These are phyloP conservation scores for Aphidoletes aphidimyza DNA, from an alignment of 2,888 invertebrate genomes.

Conservation along the genomic window DNA sequence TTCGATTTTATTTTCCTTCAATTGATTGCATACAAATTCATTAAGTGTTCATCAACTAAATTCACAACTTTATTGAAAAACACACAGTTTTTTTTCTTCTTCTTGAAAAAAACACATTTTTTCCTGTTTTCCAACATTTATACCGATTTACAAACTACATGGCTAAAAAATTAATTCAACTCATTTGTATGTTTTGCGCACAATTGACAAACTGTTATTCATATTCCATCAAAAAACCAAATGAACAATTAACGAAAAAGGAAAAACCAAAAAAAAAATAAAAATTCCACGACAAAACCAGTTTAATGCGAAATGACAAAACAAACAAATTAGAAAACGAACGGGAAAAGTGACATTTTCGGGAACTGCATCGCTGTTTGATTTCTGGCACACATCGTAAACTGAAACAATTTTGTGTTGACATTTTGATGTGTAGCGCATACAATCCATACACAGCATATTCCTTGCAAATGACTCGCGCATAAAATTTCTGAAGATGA, in stretches of 20 bases:
- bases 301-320: slow-evolving; percentile 10
- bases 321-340: slow-evolving; percentile 45
- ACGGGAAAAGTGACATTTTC: slow-evolving; percentile 31
- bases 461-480: background rate
- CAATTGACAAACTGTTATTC: slow-evolving; percentile 4
- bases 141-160: background rate
- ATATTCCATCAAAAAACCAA: background rate
- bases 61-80: too few relatives aligned
- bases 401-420: slow-evolving; percentile 44
- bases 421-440: slow-evolving; percentile 45
- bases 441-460: slow-evolving; percentile 23
- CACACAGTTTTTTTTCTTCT: too few relatives aligned
- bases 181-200: slow-evolving; percentile 13
- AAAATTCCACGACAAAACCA: too few relatives aligned
- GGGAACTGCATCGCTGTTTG: slow-evolving; percentile 39
- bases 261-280: too few relatives aligned
- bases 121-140: background rate
- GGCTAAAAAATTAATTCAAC: background rate
- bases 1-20: too few relatives aligned
- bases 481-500: background rate
- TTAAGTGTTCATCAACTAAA: too few relatives aligned
- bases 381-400: slow-evolving; percentile 37
- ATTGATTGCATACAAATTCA: too few relatives aligned
- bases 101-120: background rate
- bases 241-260: too few relatives aligned